Evolutionary conservation across 2,797 vertebrate genomes (phyloP), one percentile per base, ranked within the genome.

Genomic region (Phrynocephalus vlangalii): DNA sequence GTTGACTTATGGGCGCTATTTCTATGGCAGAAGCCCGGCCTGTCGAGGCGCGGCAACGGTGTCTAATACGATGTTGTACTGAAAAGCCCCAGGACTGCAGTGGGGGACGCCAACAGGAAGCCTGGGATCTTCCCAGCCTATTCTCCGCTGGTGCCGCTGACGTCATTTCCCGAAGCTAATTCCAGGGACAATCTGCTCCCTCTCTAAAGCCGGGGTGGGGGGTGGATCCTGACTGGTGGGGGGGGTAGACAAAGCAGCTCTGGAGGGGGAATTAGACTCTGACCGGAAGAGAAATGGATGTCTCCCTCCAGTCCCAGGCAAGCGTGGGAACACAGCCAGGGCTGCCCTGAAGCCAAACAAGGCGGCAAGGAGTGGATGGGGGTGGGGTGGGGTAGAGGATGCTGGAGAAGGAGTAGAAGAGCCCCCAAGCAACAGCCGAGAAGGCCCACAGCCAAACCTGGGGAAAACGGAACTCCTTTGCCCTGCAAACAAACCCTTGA

Each of bases 281-380:
- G 30, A n/a, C 0, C 30, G 72, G 73, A 22, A 78, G 22, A 67
- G 30, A 70, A 78, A 68, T 28, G 26, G 11, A 63, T 63, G 60
- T 63, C 3, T 8, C 38, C 24, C 3, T 6, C 3, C 26, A 66
- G 63, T 44, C 52, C 52, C 68, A 7, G 48, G 86, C 73, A 77
- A 44, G 81, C 86, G 50, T 83, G 81, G 86, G 66, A 83, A 83
- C 30, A 13, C 24, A 30, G 63, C 73, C 73, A 56, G 72, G 63
- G 16, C 66, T 78, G 63, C 71, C 63, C 72, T 18, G 9, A 28
- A 78, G 86, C 70, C 85, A 48, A 18, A 15, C n/a, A 44, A 6
- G 60, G 13, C 52, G 52, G 52, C 52, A 56, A 56, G 11, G 52
- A 56, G 52, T 56, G 52, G 7, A 11, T 56, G 2, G 71, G n/a